A percentile compares a stretch with the other conserved stretches of the same genome.
Conservation (phyloP, 1,140 invertebrate species). For the Drosophila ficusphila region DNA sequence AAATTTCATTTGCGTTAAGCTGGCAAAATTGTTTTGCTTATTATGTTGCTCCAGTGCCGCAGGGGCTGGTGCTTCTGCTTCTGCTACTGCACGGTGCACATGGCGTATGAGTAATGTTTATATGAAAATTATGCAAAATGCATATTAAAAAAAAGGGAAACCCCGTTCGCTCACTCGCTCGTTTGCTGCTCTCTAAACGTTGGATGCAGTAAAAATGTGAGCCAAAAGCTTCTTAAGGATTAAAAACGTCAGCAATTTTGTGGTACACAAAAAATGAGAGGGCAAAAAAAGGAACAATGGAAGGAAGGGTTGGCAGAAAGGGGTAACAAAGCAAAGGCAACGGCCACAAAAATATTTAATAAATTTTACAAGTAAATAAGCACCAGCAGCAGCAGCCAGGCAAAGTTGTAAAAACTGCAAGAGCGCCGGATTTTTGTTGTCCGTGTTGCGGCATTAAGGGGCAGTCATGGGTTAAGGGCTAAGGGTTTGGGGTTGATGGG, state of each 20-base stretch:
- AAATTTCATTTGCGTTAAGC: constrained; percentile 78
- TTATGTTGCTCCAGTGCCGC: constrained; percentile 47
- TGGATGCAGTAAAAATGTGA: constrained; percentile 68
- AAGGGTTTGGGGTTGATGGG: background rate
- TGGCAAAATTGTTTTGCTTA: constrained; percentile 76
- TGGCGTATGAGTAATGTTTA: constrained; percentile 81
- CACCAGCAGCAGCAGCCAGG: constrained; percentile 2
- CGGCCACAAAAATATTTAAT: constrained; percentile 74
- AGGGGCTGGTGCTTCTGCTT: too few relatives aligned
- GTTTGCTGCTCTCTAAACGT: constrained; percentile 14
- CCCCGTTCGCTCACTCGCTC: constrained; percentile 8
- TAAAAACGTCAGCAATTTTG: constrained; percentile 80
- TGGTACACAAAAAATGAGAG: constrained; percentile 35
- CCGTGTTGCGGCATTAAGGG: constrained; percentile 1
- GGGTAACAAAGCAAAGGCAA: constrained; percentile 40
- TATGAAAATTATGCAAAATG: constrained; percentile 79
- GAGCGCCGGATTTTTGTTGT: constrained; percentile 39
- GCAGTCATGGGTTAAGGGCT: constrained; percentile 26
- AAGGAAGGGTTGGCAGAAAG: constrained; percentile 1
- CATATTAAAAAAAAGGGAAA: constrained; percentile 62
- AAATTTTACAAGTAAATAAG: constrained; percentile 78
- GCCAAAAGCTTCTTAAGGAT: constrained; percentile 80
- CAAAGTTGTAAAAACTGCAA: constrained; percentile 54
- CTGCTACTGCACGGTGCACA: constrained; percentile 49
- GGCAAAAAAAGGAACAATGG: background rate